Base-by-base conservation (phyloP, 1,140 invertebrate species). In the Nomia melanderi region DNA sequence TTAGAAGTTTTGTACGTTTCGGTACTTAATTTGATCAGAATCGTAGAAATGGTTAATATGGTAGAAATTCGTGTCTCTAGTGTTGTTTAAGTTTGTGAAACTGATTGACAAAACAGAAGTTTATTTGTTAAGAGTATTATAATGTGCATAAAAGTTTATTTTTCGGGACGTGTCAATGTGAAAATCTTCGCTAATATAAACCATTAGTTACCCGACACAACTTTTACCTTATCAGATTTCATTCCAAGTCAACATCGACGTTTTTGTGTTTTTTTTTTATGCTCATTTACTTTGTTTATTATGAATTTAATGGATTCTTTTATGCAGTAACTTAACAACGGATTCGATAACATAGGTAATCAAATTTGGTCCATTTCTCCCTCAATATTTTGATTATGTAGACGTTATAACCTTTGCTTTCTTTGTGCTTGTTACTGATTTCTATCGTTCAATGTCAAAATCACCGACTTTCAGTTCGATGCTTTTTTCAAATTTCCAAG, bases 81-180 rank as follows among this genome's bases (percentile, higher is more conserved):
- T 88, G 78, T 88, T 88, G 81, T 88, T 87, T 85, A 83, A 87
- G 82, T 88, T 85, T 87, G 82, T 85, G 81, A 85, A 83, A 85
- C 71, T 86, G 54, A 71, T 64, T 80, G 80, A 85, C 66, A 85
- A 87, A 79, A 85, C 79, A 86, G 77, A 85, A 64, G 56, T 70
- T 57, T 65, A 75, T 78, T 83, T 75, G 76, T 59, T 74, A 77
- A 85, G 53, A 75, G 57, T 71, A 78, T 54, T 60, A 67, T 73
- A 78, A 84, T 74, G 83, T 84, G 64, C 57, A 78, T 77, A 57
- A 85, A 39, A 77, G 57, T 63, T 29, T 75, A 85, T 59, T 29
- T 74, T 62, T 41, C 25, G 44, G 50, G 50, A 69, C 44, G n/a
- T 12, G 59, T 64, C 57, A 79, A 17, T 31, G 71, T 69, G 47